These are phyloP conservation scores for Caretta caretta DNA, from an alignment of 2,113 vertebrate genomes.

Conservation along the genomic window DNA sequence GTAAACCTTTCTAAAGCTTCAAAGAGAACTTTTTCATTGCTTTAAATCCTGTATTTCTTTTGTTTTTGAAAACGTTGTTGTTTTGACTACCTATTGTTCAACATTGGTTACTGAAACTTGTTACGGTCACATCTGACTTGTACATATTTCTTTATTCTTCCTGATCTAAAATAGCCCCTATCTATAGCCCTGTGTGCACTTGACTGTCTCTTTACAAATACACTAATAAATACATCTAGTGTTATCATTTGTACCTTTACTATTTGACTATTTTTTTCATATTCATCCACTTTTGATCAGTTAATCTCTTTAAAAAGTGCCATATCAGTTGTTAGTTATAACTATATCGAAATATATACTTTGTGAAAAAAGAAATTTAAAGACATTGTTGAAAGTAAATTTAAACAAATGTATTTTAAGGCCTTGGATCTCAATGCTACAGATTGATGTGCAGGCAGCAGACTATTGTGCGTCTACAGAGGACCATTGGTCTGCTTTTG, in stretches of 20 bases:
- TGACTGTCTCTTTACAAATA: background rate
- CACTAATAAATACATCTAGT: background rate
- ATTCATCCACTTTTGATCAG: too few relatives aligned
- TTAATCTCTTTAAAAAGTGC: background rate
- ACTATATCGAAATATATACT: background rate
- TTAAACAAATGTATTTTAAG: background rate
- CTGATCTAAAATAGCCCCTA: background rate
- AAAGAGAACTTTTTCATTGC: background rate
- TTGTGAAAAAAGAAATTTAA: background rate
- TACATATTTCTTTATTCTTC: background rate
- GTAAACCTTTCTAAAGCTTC: background rate
- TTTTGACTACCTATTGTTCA: background rate
- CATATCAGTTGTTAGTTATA: background rate
- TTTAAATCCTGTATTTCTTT: background rate
- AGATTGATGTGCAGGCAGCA: background rate
- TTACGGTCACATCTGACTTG: background rate
- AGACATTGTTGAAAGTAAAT: background rate
- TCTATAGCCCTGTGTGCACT: background rate
- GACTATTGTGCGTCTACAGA: rapidly evolving
- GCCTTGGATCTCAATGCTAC: background rate
- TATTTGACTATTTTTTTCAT: background rate
- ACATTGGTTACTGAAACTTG: background rate
- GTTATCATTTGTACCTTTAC: background rate
- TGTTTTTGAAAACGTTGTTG: background rate
- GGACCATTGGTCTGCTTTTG: background rate